These are phyloP conservation scores for Pelodytes ibericus DNA, from an alignment of 2,797 vertebrate genomes.

Conservation along the genomic window DNA sequence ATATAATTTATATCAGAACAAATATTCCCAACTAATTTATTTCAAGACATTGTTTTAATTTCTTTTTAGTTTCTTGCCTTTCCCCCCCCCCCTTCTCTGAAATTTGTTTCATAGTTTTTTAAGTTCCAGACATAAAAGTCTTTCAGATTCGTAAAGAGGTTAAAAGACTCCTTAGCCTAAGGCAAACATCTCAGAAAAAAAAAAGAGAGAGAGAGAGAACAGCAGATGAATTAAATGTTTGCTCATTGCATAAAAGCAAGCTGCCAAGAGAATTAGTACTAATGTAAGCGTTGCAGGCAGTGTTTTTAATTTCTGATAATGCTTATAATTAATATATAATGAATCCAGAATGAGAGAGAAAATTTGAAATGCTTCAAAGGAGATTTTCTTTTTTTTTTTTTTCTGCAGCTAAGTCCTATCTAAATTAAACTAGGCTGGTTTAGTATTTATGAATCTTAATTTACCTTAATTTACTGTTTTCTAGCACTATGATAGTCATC, in stretches of 20 bases:
- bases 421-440: constrained; percentile 44
- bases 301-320: constrained; percentile 55
- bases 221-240: constrained; percentile 52
- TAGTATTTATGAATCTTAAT: constrained; percentile 50
- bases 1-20: constrained; percentile 35
- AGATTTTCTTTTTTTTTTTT: constrained; percentile 29
- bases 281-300: constrained; percentile 48
- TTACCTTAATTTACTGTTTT: constrained; percentile 51
- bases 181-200: constrained; percentile 40
- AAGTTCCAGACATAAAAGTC: constrained; percentile 38
- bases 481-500: constrained; percentile 32
- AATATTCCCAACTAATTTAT: constrained; percentile 35
- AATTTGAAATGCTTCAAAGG: constrained; percentile 54
- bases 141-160: constrained; percentile 34
- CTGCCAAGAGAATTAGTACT: constrained; percentile 53
- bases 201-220: background rate
- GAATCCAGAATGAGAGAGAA: constrained; percentile 54
- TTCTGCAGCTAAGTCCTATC: constrained; percentile 9
- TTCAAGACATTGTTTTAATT: constrained; percentile 42
- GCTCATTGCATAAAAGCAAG: constrained; percentile 48
- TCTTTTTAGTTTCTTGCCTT: constrained; percentile 18
- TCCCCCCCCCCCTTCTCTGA: too few species aligned
- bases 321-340: constrained; percentile 58
- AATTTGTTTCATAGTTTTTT: constrained; percentile 28
- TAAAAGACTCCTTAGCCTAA: constrained; percentile 41